These are phyloP conservation scores for Gallirallus australis DNA, from an alignment of 2,797 vertebrate genomes.

Conservation along the genomic window DNA sequence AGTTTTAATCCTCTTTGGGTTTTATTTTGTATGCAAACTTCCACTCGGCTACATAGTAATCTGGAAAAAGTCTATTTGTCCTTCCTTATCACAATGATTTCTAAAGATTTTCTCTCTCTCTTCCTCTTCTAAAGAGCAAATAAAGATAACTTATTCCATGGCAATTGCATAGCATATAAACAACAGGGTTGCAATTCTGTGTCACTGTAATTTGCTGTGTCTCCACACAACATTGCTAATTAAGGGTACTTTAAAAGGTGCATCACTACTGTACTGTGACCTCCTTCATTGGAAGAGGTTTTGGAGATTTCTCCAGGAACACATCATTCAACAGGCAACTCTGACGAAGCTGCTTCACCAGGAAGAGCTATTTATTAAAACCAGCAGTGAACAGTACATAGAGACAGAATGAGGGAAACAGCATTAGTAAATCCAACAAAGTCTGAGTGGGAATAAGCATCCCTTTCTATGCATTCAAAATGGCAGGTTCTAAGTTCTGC, in stretches of 20 bases:
- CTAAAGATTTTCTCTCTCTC: neutral
- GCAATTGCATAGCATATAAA: neutral
- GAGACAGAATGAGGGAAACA: neutral
- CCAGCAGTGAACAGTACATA: neutral
- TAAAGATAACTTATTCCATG: neutral
- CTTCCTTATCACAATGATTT: neutral
- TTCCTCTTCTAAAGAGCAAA: neutral
- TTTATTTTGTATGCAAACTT: neutral
- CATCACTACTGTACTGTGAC: fast-evolving
- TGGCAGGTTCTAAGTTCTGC: neutral
- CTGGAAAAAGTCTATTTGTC: neutral
- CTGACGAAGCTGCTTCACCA: neutral
- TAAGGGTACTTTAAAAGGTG: neutral
- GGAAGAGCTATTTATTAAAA: neutral
- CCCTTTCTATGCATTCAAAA: neutral
- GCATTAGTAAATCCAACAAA: neutral
- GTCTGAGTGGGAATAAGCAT: neutral
- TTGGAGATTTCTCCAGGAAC: neutral
- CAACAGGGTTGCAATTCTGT: neutral
- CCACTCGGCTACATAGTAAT: neutral
- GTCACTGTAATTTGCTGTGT: neutral
- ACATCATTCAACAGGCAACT: neutral
- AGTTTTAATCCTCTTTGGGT: neutral
- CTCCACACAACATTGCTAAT: neutral
- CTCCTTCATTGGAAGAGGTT: neutral